Percentiles rank a stretch among this genome's conserved stretches.
Evolutionary conservation across 2,888 invertebrate species (phyloP).

Genomic region (Colostygia pectinataria): DNA sequence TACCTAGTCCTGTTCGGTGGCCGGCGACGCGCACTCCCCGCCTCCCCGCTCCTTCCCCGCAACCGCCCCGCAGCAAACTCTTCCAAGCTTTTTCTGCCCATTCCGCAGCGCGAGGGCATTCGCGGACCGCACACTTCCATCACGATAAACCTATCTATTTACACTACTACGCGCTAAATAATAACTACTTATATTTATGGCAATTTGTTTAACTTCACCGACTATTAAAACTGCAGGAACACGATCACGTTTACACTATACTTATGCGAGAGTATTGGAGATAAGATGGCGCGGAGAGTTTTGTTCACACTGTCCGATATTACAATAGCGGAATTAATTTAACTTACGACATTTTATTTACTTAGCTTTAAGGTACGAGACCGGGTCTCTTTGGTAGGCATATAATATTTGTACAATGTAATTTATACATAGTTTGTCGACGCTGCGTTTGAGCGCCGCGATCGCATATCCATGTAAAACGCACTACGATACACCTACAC

Average conservation of each 20-base stretch:
- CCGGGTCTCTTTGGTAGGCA: constrained; percentile 84
- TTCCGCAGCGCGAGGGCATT: constrained; percentile 74
- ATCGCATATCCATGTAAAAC: constrained; percentile 66
- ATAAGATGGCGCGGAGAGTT: constrained; percentile 74
- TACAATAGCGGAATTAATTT: constrained; percentile 67
- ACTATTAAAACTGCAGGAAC: constrained; percentile 82
- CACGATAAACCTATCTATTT: constrained; percentile 75
- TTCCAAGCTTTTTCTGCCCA: constrained; percentile 72
- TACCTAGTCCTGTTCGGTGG: constrained; percentile 80
- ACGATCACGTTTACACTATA: constrained; percentile 82
- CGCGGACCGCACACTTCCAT: constrained; percentile 71
- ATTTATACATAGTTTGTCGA: constrained; percentile 65
- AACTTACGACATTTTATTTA: constrained; percentile 78
- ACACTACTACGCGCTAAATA: constrained; percentile 78
- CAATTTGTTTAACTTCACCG: constrained; percentile 83
- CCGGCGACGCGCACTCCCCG: constrained; percentile 71
- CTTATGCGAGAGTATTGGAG: constrained; percentile 81
- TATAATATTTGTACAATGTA: constrained; percentile 82
- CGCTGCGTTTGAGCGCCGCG: constrained; percentile 52
- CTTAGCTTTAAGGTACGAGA: constrained; percentile 83
- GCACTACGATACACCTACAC: constrained; percentile 79
- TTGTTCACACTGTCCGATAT: constrained; percentile 70
- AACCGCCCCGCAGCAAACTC: constrained; percentile 41
- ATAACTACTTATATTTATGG: constrained; percentile 82
- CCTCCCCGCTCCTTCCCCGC: constrained; percentile 37